Evolutionary conservation across 2,888 invertebrate species (phyloP), one percentile per base, ranked within the genome.

Genomic region (Perizoma flavofasciatum): DNA sequence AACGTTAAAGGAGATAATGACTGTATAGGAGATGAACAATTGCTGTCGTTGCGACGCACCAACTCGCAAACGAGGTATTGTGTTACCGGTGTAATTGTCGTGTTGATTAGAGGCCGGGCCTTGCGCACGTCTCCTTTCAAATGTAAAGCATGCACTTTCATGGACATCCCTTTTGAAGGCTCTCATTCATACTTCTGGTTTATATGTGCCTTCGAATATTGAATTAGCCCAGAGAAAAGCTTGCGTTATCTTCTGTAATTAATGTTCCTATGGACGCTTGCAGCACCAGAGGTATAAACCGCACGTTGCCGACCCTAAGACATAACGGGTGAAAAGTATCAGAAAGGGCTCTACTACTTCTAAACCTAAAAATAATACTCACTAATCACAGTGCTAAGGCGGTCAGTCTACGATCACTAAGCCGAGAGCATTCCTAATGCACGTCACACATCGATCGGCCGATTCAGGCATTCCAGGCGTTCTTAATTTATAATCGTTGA

Each of bases 81-180:
- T 74, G 65, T 75, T 74, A 60, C 74, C 55, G 6, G 37, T 61
- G 49, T 69, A 71, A 75, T 73, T 76, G 69, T 63, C 59, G 66
- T 70, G 72, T 57, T 71, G 71, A 76, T 74, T 71, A 68, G 60
- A 66, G 59, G 54, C 61, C 66, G 51, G 53, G 50, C 32, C 66
- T 68, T 65, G 58, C 63, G 62, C 40, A 37, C 5, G 5, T 37
- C 47, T 49, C 60, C 60, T 61, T 47, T 45, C 39, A 52, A 48
- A 59, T 55, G 46, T 34, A 46, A 53, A 45, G 35, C 59, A 49
- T 48, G 46, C 52, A 41, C 5, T 48, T 41, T 35, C 40, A 51
- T 57, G 45, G 49, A 48, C 49, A 62, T 47, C 33, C 49, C 33
- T 45, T 37, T 33, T 49, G 43, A 8, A 9, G 9, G 9, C 40